A percentile compares a stretch with the other conserved stretches of the same genome.
Evolutionary conservation across 2,113 vertebrate genomes (phyloP).

Genomic region (Talpa occidentalis): DNA sequence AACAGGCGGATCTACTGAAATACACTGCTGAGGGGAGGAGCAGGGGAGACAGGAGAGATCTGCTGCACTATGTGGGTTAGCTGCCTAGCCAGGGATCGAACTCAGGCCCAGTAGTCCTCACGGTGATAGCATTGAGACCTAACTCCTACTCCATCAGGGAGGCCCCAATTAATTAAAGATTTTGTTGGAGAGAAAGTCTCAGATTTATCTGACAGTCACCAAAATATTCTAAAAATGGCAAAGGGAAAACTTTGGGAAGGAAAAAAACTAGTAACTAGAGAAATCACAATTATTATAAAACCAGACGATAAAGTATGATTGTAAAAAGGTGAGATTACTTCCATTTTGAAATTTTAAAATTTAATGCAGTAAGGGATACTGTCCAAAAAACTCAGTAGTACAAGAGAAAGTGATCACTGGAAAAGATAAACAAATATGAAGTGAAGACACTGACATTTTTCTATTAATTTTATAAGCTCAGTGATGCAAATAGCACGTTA

Average conservation of each 20-base stretch:
- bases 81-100: too few relatives aligned
- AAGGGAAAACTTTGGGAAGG: not conserved
- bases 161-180: not conserved
- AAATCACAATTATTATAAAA: not conserved
- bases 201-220: not conserved
- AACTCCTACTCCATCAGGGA: too few relatives aligned
- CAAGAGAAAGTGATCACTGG: not conserved
- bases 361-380: not conserved
- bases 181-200: not conserved
- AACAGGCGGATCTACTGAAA: too few relatives aligned
- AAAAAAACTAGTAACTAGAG: not conserved
- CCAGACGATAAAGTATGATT: not conserved
- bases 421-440: not conserved
- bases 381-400: not conserved
- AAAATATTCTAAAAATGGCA: not conserved
- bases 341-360: conserved; percentile 14
- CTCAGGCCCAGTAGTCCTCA: too few relatives aligned
- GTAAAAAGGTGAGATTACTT: not conserved
- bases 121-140: too few relatives aligned
- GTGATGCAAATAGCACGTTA: not conserved
- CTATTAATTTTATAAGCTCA: not conserved
- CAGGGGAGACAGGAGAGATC: too few relatives aligned
- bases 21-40: too few relatives aligned
- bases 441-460: not conserved
- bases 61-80: too few relatives aligned